Evolutionary conservation across 2,113 vertebrate species (phyloP), one percentile per base, ranked within the genome.

Genomic region (Suncus etruscus): DNA sequence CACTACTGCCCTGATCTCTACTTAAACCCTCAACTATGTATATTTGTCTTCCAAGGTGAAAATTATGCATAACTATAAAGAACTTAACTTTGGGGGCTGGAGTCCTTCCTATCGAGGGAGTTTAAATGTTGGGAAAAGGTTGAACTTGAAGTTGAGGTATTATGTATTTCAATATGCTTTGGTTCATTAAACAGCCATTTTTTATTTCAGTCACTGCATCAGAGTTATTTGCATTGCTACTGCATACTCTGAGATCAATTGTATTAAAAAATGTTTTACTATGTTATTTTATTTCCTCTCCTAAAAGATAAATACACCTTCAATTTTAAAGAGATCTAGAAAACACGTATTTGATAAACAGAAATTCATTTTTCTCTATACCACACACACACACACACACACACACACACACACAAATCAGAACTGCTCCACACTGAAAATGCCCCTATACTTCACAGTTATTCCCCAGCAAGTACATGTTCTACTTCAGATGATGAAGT

Each of bases 151-250:
- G 82, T 87, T 92, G 91, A 94, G n/a, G 78, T 92, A 96, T 11
- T 87, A 61, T 29, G 27, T 76, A 92, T 95, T 95, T 91, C 93
- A 87, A 91, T 92, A 69, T 75, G 81, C 68, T 87, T 48, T 66
- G 85, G 84, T 81, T 92, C 91, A 93, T 84, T 87, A 79, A 95
- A 77, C 83, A 89, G 65, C 74, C 91, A 31, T 92, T 95, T 91
- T 90, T 94, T 61, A 92, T 78, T 93, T 94, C 76, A 93, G 58
- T 91, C 89, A 92, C 90, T 78, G 84, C 66, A 87, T 93, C 65
- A 92, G 72, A 89, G 82, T 92, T 94, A 92, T 95, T 87, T 91
- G 87, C 82, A 91, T 90, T 92, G 95, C 91, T 96, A 92, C 94
- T 94, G 72, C 91, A 92, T 85, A 91, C 63, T 91, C 90, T 80